Percentiles rank a stretch among this genome's conserved stretches.
phyloP scores from a whole-genome alignment of 2,888 invertebrate genomes.

The Disparrhopalites patrizii region DNA sequence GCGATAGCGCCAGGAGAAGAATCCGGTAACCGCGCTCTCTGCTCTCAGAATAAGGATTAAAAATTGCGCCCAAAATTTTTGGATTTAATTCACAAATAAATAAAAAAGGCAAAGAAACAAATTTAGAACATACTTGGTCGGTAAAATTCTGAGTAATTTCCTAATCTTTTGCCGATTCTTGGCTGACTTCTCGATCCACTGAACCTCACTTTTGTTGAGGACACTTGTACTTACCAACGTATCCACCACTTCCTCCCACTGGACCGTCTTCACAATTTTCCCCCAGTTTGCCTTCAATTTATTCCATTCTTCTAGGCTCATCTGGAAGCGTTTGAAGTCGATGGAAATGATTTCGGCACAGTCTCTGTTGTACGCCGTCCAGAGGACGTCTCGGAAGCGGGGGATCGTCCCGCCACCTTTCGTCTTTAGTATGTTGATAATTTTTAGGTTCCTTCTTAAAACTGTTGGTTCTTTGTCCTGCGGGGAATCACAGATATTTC shows the following conservation, averaged over 20 bases:
- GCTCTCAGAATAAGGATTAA: neutral
- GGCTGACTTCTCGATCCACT: conserved; percentile 18
- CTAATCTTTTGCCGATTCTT: conserved; percentile 20
- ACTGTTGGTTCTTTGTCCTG: conserved; percentile 1
- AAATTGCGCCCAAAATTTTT: neutral
- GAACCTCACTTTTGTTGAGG: neutral
- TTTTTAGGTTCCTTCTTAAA: neutral
- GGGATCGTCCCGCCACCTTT: conserved; percentile 8
- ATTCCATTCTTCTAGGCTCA: conserved; percentile 12
- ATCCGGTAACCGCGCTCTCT: conserved; percentile 10
- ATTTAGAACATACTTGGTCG: conserved; percentile 7
- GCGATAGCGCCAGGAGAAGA: conserved; percentile 6
- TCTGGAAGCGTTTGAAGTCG: conserved; percentile 2
- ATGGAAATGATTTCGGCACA: conserved; percentile 18
- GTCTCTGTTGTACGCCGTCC: conserved; percentile 13
- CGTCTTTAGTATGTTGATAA: conserved; percentile 11
- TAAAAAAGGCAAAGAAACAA: too few species aligned
- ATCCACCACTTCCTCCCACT: neutral
- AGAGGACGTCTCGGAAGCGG: conserved; percentile 5
- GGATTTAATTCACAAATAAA: neutral
- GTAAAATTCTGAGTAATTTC: conserved; percentile 19
- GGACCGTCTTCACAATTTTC: neutral
- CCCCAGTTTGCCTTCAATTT: conserved; percentile 19
- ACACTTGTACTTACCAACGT: neutral
- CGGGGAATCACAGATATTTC: too few species aligned